Evolutionary conservation across 2,797 vertebrate species (phyloP).

Genomic region (Picus viridis): DNA sequence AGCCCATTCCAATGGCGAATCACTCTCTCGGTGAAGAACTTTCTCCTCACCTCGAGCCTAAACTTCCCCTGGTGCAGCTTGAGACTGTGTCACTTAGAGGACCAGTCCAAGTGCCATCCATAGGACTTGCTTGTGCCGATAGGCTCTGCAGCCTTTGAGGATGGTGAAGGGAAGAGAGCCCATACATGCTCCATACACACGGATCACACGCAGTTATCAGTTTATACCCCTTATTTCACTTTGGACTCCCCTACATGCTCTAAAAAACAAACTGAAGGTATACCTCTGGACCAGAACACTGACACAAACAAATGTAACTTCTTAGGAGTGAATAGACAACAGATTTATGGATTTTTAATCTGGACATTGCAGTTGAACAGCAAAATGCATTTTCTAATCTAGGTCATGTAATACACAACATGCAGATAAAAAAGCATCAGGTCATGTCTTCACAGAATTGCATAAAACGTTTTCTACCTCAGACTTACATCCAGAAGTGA

Average conservation of each 20-base stretch:
- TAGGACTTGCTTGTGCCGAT: too few species aligned
- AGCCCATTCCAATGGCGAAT: too few species aligned
- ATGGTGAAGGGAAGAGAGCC: not conserved
- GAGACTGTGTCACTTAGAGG: too few species aligned
- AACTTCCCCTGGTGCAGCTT: too few species aligned
- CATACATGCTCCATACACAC: accelerated
- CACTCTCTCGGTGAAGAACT: too few species aligned
- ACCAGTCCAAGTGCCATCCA: not conserved
- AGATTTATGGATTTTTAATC: not conserved
- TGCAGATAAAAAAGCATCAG: not conserved
- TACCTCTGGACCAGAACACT: not conserved
- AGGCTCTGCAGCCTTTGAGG: not conserved
- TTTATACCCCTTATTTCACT: not conserved
- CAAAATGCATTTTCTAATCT: not conserved
- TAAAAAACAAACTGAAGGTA: not conserved
- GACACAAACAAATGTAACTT: not conserved
- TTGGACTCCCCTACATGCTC: not conserved
- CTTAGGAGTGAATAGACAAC: not conserved
- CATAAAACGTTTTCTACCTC: not conserved
- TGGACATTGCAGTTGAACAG: not conserved
- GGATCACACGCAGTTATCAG: accelerated
- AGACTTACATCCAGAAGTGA: not conserved
- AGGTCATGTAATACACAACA: accelerated
- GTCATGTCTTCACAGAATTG: not conserved
- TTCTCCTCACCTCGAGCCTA: too few species aligned